Percentiles rank a stretch among this genome's conserved stretches.
phyloP scores from a whole-genome alignment of 2,888 invertebrate species.

The Eupithecia abbreviata region DNA sequence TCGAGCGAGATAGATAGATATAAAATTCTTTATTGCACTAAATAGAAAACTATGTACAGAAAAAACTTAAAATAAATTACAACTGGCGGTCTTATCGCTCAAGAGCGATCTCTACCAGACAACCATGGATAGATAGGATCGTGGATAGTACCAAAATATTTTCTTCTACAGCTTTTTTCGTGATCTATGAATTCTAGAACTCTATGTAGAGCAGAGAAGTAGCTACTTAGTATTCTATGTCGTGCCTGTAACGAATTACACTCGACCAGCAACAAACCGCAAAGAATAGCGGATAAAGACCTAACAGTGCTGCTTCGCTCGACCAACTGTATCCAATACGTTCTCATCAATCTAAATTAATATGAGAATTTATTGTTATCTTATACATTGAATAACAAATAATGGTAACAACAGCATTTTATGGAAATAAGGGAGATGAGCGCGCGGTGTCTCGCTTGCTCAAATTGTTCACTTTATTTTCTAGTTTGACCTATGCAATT shows the following conservation, averaged over 20 bases:
- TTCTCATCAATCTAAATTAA: slow-evolving; percentile 34
- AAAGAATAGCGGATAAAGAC: slow-evolving; percentile 32
- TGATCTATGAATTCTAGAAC: not conserved
- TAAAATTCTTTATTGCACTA: no score
- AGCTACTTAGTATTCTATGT: slow-evolving; percentile 21
- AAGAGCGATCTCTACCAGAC: no score
- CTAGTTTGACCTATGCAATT: no score
- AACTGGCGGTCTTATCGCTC: no score
- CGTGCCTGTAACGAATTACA: slow-evolving; percentile 23
- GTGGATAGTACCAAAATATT: no score
- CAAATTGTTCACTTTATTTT: not conserved
- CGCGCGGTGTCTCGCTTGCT: not conserved
- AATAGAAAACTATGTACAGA: no score
- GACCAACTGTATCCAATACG: slow-evolving; percentile 26
- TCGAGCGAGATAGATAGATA: no score
- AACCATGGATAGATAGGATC: no score
- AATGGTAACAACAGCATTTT: slow-evolving; percentile 35
- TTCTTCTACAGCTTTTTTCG: not conserved
- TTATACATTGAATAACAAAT: slow-evolving; percentile 37
- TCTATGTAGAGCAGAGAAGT: slow-evolving; percentile 6
- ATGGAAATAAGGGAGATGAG: not conserved
- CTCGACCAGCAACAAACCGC: slow-evolving; percentile 11
- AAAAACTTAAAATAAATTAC: no score
- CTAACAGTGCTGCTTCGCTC: slow-evolving; percentile 34
- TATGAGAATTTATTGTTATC: slow-evolving; percentile 33